Evolutionary conservation across 2,888 invertebrate species (phyloP), one percentile per base, ranked within the genome.

Genomic region (Arctia plantaginis): DNA sequence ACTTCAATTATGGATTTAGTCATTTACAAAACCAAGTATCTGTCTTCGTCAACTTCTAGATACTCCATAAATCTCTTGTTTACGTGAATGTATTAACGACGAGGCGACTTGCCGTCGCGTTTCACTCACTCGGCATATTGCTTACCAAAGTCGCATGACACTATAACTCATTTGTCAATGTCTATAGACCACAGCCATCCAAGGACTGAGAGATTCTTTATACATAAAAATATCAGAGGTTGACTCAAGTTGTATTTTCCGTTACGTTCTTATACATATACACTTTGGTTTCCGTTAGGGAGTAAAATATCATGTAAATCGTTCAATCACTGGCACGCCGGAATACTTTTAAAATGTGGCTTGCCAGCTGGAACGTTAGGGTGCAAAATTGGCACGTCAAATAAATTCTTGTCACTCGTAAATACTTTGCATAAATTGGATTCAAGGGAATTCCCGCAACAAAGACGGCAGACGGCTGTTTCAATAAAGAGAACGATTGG

Each of bases 391-490:
- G 92, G 91, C 89, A 89, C 90, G 92, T 92, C 93, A 92, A 93
- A 94, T 93, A 93, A 93, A 94, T 93, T 93, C 93, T 89, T 91
- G 92, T 92, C 93, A 93, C 90, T 91, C 91, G 93, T 92, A 93
- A 94, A 94, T 93, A 93, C 93, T 94, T 94, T 93, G 93, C 94
- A 94, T 93, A 93, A 92, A 94, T 93, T 92, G 93, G 91, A 93
- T 92, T 87, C 91, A 85, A 89, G 89, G 89, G 90, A 91, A 93
- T 93, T 91, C 90, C 91, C 90, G 89, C 93, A 92, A 93, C 93
- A 94, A 94, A 94, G 94, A 92, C 89, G 90, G 89, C 81, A 90
- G 91, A 92, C 90, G 91, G 90, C 89, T 89, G 91, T 88, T 91
- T 90, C 93, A 93, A 94, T 94, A 93, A 93, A 92, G 90, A 89